phyloP scores from a whole-genome alignment of 2,797 vertebrate species.

The Bovichtus diacanthus region DNA sequence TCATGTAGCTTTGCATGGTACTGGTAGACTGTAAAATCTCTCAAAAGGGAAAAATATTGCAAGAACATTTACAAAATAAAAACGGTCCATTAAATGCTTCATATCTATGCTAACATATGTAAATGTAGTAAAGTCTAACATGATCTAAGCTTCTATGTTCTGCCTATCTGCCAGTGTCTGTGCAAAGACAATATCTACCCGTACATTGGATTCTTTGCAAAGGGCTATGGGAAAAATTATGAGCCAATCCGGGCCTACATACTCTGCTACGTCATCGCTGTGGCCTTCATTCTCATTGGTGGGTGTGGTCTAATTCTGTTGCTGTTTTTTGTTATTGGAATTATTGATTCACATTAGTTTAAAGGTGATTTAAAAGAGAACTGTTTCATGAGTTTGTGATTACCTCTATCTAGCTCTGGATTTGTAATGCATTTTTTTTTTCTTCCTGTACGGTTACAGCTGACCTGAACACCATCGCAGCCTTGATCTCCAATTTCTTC shows the following conservation, averaged over 20 bases:
- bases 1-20: neutral
- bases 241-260: slow-evolving; percentile 83
- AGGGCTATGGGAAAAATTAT: slow-evolving; percentile 86
- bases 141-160: neutral
- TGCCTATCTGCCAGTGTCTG: slow-evolving; percentile 78
- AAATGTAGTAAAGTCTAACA: neutral
- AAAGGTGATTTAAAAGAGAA: neutral
- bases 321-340: neutral
- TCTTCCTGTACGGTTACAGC: slow-evolving; percentile 62
- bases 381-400: neutral
- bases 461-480: slow-evolving; percentile 80
- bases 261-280: slow-evolving; percentile 82
- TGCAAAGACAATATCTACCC: slow-evolving; percentile 87
- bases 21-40: neutral
- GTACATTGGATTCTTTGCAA: slow-evolving; percentile 84
- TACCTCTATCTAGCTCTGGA: neutral
- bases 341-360: neutral
- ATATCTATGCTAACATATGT: neutral
- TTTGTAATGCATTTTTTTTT: neutral
- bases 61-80: neutral
- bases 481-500: slow-evolving; percentile 87
- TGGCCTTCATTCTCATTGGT: slow-evolving; percentile 87
- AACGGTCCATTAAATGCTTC: neutral
- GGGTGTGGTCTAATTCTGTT: slow-evolving; percentile 38
- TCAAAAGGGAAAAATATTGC: neutral